A percentile compares a stretch with the other conserved stretches of the same genome.
Conservation (phyloP, 1,140 invertebrate species). For the Dendrolimus kikuchii region DNA sequence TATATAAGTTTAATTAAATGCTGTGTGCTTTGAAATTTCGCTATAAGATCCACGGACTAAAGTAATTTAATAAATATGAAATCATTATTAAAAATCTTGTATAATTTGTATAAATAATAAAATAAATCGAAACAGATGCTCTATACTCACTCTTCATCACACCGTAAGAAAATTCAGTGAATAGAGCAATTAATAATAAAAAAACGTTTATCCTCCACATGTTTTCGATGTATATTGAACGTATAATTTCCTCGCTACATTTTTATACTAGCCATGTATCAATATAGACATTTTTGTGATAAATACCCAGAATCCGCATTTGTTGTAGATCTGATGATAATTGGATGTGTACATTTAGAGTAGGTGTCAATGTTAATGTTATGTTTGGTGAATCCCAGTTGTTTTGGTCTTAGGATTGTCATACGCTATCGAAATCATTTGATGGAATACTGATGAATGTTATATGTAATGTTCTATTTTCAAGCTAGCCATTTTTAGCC, state of each 20-base stretch:
- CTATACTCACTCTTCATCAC: constrained; percentile 32
- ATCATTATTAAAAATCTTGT: too few relatives aligned
- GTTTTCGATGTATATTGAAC: constrained; percentile 16
- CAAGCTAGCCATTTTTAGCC: too few relatives aligned
- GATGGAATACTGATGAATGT: too few relatives aligned
- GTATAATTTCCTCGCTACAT: constrained; percentile 18
- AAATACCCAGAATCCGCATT: constrained; percentile 24
- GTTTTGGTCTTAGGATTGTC: constrained; percentile 2
- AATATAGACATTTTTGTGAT: constrained; percentile 15
- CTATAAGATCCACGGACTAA: too few relatives aligned
- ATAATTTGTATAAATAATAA: too few relatives aligned
- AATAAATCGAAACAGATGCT: neutral
- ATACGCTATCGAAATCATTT: constrained; percentile 6
- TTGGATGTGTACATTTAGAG: constrained; percentile 18
- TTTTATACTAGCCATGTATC: constrained; percentile 33
- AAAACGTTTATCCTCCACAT: constrained; percentile 37
- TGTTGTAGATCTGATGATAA: constrained; percentile 25
- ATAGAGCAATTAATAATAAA: constrained; percentile 17
- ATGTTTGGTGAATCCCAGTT: constrained; percentile 12
- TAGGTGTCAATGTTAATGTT: constrained; percentile 21
- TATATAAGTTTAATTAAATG: too few relatives aligned
- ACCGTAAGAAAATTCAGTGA: constrained; percentile 14
- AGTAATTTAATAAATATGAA: too few relatives aligned
- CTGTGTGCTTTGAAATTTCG: too few relatives aligned
- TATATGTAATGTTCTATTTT: too few relatives aligned